Conservation (phyloP, 2,888 invertebrate genomes). For the Panzeria rudis region DNA sequence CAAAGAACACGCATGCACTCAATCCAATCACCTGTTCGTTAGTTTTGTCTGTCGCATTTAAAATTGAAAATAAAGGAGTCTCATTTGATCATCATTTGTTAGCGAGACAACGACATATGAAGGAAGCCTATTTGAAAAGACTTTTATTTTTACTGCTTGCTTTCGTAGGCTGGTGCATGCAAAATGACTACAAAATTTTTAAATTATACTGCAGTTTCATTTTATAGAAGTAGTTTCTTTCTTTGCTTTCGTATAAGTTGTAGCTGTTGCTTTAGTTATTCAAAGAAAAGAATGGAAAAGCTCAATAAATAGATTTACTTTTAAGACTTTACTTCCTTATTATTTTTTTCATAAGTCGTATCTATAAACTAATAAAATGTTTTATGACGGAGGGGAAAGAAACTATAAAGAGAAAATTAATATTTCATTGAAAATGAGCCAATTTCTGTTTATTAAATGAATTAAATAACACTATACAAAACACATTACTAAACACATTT, state of each 20-base stretch:
- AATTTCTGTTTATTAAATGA: too few species aligned
- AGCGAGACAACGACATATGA: too few species aligned
- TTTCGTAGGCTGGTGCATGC: conserved; percentile 32
- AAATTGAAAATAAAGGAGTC: conserved; percentile 32
- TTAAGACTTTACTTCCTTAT: conserved; percentile 59
- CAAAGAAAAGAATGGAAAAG: background rate
- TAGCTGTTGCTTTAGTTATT: background rate
- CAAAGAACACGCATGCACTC: conserved; percentile 58
- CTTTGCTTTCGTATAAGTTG: background rate
- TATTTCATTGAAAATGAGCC: background rate
- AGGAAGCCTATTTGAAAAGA: background rate
- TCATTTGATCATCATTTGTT: background rate
- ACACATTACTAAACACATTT: too few species aligned
- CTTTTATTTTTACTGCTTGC: conserved; percentile 54
- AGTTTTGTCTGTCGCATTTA: conserved; percentile 6
- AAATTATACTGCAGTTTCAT: conserved; percentile 49
- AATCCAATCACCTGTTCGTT: conserved; percentile 62
- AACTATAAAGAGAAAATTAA: background rate
- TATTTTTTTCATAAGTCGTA: conserved; percentile 21
- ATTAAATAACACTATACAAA: too few species aligned
- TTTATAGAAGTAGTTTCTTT: conserved; percentile 13
- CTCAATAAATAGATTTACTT: conserved; percentile 59
- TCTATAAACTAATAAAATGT: conserved; percentile 7
- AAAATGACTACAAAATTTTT: conserved; percentile 40
- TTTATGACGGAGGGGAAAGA: conserved; percentile 12